Evolutionary conservation across 1,140 invertebrate species (phyloP).

Genomic region (Saccostrea cuccullata): DNA sequence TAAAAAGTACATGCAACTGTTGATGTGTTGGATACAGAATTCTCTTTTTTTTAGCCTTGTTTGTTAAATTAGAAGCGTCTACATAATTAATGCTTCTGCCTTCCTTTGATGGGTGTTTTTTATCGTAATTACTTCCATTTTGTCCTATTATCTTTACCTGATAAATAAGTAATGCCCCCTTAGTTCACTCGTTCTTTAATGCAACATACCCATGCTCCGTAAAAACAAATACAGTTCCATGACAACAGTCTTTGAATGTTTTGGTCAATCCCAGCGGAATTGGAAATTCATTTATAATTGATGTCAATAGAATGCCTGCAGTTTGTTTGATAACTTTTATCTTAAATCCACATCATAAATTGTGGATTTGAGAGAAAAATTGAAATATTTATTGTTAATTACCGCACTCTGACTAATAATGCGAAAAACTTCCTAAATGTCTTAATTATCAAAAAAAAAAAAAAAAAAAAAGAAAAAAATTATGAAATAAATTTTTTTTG

Average conservation of each 20-base stretch:
- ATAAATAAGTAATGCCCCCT: background rate
- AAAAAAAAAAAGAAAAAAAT: no score
- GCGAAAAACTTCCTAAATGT: no score
- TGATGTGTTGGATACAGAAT: background rate
- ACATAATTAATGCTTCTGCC: conserved; percentile 1
- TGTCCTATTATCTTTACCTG: background rate
- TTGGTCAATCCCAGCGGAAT: background rate
- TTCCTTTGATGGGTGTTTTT: conserved; percentile 4
- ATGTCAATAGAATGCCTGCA: background rate
- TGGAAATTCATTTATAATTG: background rate
- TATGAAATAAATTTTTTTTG: no score
- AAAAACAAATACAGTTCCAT: background rate
- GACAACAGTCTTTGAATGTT: conserved; percentile 1
- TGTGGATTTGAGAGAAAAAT: background rate
- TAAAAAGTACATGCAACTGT: no score
- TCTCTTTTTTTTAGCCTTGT: background rate
- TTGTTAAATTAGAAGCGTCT: background rate
- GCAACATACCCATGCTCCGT: background rate
- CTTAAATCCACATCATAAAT: conserved; percentile 7
- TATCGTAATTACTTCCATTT: background rate
- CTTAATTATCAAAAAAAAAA: no score
- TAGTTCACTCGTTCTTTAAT: background rate
- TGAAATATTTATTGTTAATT: background rate
- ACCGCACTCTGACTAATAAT: background rate
- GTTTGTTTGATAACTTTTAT: conserved; percentile 1